phyloP scores from a whole-genome alignment of 2,888 invertebrate genomes.

The Lepidochrysops patricia region DNA sequence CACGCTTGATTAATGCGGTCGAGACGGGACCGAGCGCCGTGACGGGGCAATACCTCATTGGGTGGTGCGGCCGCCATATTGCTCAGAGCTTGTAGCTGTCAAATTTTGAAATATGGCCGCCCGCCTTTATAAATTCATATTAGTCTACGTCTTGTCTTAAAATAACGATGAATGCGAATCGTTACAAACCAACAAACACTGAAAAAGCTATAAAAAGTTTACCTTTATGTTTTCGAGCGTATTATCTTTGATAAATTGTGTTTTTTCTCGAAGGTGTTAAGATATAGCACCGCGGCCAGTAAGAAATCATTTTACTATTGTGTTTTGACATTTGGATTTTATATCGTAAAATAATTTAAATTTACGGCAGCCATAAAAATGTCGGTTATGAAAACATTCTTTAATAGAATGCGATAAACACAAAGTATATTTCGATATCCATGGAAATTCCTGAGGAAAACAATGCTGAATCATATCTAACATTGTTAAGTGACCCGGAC shows the following conservation, averaged over 20 bases:
- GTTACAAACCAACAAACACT: slow-evolving; percentile 31
- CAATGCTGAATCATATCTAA: slow-evolving; percentile 16
- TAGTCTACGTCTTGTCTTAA: slow-evolving; percentile 66
- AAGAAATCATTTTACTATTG: slow-evolving; percentile 50
- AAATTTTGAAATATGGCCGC: slow-evolving; percentile 69
- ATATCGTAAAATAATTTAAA: slow-evolving; percentile 33
- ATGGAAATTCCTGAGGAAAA: slow-evolving; percentile 4
- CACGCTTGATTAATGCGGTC: slow-evolving; percentile 68
- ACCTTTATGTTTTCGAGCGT: slow-evolving; percentile 38
- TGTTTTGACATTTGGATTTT: slow-evolving; percentile 48
- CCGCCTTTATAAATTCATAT: slow-evolving; percentile 49
- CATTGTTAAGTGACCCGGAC: slow-evolving; percentile 13
- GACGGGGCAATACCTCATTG: slow-evolving; percentile 69
- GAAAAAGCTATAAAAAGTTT: slow-evolving; percentile 24
- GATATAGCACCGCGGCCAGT: slow-evolving; percentile 44
- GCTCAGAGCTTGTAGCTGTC: slow-evolving; percentile 71
- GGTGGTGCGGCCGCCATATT: slow-evolving; percentile 72
- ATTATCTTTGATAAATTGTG: slow-evolving; percentile 44
- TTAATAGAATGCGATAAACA: slow-evolving; percentile 6
- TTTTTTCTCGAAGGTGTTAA: slow-evolving; percentile 58
- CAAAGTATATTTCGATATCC: slow-evolving; percentile 9
- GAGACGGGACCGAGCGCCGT: slow-evolving; percentile 52
- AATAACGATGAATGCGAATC: slow-evolving; percentile 49
- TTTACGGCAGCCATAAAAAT: slow-evolving; percentile 58
- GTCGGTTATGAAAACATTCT: slow-evolving; percentile 33